phyloP scores from a whole-genome alignment of 2,113 vertebrate species.

The Nyctibius bracteatus region DNA sequence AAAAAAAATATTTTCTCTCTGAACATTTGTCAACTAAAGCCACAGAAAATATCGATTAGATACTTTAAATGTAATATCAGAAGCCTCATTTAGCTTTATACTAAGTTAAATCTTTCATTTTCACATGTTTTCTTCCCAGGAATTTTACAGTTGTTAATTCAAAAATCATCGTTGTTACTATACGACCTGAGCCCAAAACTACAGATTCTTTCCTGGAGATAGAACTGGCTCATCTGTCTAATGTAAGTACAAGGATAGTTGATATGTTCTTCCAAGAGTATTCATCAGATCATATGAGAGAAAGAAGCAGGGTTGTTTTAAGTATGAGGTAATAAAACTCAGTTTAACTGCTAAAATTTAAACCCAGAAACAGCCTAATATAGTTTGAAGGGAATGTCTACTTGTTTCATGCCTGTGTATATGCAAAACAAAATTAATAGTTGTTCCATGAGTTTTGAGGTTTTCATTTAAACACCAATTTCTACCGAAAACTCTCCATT shows the following conservation, averaged over 20 bases:
- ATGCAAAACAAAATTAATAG: not conserved
- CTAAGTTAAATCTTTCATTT: not conserved
- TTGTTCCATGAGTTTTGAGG: not conserved
- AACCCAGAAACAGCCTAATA: not conserved
- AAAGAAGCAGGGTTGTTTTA: not conserved
- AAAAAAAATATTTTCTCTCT: not conserved
- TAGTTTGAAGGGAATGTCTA: not conserved
- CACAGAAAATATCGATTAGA: not conserved
- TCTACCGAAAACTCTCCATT: not conserved
- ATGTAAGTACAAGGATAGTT: conserved; percentile 81
- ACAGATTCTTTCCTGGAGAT: conserved; percentile 91
- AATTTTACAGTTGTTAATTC: conserved; percentile 97
- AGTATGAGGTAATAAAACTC: not conserved
- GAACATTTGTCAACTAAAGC: not conserved
- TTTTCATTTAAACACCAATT: not conserved
- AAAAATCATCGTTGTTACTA: conserved; percentile 96
- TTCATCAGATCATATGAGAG: not conserved
- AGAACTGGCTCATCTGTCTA: conserved; percentile 93
- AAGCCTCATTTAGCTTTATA: not conserved
- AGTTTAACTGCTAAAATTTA: not conserved
- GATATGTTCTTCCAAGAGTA: not conserved
- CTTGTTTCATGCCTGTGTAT: not conserved
- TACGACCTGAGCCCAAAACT: conserved; percentile 90
- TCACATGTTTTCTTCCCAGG: conserved; percentile 63
- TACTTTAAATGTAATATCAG: not conserved